Evolutionary conservation across 2,797 vertebrate genomes (phyloP), one percentile per base, ranked within the genome.

Genomic region (Hylomyscus alleni): DNA sequence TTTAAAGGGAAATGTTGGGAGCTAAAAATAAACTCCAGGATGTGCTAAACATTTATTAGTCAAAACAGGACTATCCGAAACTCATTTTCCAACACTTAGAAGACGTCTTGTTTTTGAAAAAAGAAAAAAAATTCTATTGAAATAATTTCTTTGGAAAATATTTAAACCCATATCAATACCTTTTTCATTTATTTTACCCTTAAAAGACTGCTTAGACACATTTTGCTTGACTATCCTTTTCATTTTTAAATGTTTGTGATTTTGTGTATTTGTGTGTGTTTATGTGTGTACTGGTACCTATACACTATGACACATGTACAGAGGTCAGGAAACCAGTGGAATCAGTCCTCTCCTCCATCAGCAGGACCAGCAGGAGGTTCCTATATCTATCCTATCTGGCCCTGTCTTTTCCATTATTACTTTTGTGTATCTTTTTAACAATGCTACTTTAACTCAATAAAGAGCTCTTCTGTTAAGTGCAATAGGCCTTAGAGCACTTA

Each of bases 21-120:
- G 34, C 80, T 92, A 91, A 89, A 93, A 86, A 83, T 54, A 86
- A 96, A 90, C 3, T 76, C 56, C 34, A 89, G 56, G 19, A 90
- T 73, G 82, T 17, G 81, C 82, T 76, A 94, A 92, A 93, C 81
- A 93, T 10, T 89, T 50, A 94, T 47, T 96, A 97, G 54, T 62
- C 56, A 89, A 94, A 95, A 90, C 0, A 90, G 31, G 40, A 90
- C 12, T 7, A 91, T 17, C 72, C 20, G 73, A 90, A 95, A 92
- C 29, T 95, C 76, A 93, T 44, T 69, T 93, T 54, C 84, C 1
- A 92, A 88, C 84, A 88, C 26, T 58, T 58, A 60, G 12, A 37
- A 37, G 34, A 34, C 6, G 17, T n/a, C 65, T 31, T 17, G 31
- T 17, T 69, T n/a, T 67, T 15, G 15, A 26, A 11, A 67, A 67